These are phyloP conservation scores for Hippocampus comes DNA, from an alignment of 2,113 vertebrate genomes.

Conservation along the genomic window DNA sequence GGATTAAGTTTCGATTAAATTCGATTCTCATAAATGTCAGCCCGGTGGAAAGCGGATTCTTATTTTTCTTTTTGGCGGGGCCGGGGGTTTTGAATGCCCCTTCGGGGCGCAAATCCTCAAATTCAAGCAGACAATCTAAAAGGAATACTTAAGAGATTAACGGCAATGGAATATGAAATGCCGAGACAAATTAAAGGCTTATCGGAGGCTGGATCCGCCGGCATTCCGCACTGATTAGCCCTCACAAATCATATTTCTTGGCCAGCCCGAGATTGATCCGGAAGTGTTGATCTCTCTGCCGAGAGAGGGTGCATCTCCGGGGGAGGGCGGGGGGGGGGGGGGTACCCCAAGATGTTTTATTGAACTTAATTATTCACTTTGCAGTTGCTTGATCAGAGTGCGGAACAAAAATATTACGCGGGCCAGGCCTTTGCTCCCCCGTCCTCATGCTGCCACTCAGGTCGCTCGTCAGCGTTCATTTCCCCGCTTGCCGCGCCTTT, in stretches of 20 bases:
- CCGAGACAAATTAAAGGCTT: constrained; percentile 46
- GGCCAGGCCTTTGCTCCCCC: constrained; percentile 69
- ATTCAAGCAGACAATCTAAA: constrained; percentile 53
- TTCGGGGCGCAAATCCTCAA: constrained; percentile 44
- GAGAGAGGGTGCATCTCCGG: constrained; percentile 56
- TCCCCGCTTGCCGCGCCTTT: constrained; percentile 65
- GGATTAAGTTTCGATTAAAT: not conserved
- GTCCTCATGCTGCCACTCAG: constrained; percentile 55
- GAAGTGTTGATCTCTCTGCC: constrained; percentile 59
- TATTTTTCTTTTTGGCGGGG: constrained; percentile 19
- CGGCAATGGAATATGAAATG: constrained; percentile 44
- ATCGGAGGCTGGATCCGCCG: constrained; percentile 31
- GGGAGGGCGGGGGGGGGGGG: constrained; percentile 46
- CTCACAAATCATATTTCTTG: constrained; percentile 37
- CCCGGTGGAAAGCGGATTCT: constrained; percentile 32
- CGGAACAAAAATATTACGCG: constrained; percentile 69
- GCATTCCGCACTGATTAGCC: constrained; percentile 24
- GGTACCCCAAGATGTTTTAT: constrained; percentile 67
- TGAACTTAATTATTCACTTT: constrained; percentile 78
- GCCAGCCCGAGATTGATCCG: constrained; percentile 44
- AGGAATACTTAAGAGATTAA: constrained; percentile 44
- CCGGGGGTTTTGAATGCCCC: constrained; percentile 39
- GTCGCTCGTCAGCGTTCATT: constrained; percentile 66
- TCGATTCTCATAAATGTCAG: not conserved
- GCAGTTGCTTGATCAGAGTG: constrained; percentile 72